Evolutionary conservation across 2,113 vertebrate species (phyloP), one percentile per base, ranked within the genome.

Genomic region (Aythya baeri): DNA sequence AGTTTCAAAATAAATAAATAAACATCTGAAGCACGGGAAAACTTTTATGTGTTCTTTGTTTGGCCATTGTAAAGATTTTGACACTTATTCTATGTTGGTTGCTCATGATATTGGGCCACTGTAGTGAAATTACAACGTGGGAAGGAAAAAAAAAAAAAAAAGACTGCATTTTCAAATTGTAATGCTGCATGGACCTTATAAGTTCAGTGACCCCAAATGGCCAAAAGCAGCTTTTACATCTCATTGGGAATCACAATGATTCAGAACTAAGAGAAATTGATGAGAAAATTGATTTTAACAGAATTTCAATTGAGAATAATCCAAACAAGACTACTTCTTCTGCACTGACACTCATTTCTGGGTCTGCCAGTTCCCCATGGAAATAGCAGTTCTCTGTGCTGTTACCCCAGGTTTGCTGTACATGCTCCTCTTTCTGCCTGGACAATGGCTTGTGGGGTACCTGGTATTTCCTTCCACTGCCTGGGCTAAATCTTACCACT

Each of bases 241-340:
- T 94, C 93, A 52, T 61, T 91, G 88, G 62, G 54, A 75, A 93
- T 86, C 57, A 46, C 83, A 88, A 0, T 43, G 73, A 91, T 72
- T 93, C 86, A 85, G 57, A 68, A 54, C 62, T 49, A 76, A 91
- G 86, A 75, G 92, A 82, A 92, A 84, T 49, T 65, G 81, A 86
- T 80, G 84, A 96, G 74, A 87, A 93, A 78, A 94, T 87, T 79
- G 58, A 93, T 95, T 94, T 92, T 72, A 94, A 65, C 66, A 92
- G 83, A 38, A 89, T 79, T 93, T 84, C 57, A 62, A 3, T 44
- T 59, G 54, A 73, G 62, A 89, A 49, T 38, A 87, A 94, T 82
- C 38, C 66, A 75, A 82, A 79, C 38, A 34, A 75, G 23, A 18
- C 13, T 32, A 86, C 29, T 92, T 17, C 54, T 79, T 93, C 79